phyloP scores from a whole-genome alignment of 2,797 vertebrate species.

The Acanthurus lineatus region DNA sequence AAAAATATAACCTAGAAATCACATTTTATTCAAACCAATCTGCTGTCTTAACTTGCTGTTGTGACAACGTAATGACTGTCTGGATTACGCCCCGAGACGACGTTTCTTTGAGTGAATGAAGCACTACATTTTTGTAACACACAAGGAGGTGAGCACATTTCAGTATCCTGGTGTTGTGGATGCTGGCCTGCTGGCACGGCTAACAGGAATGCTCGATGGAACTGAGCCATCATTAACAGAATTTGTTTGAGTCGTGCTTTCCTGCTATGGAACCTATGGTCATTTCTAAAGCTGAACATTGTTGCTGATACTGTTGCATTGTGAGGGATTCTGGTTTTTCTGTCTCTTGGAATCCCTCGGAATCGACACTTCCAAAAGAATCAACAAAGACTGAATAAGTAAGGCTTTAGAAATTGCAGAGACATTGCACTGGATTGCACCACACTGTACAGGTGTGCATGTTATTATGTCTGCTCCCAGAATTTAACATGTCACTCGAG shows the following conservation, averaged over 20 bases:
- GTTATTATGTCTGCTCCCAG: not conserved
- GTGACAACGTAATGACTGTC: no score
- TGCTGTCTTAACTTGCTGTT: no score
- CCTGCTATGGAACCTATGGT: not conserved
- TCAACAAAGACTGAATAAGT: slow-evolving; percentile 11
- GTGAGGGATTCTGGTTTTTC: not conserved
- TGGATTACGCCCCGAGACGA: no score
- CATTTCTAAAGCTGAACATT: slow-evolving; percentile 7
- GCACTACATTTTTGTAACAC: no score
- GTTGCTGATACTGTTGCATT: slow-evolving; percentile 26
- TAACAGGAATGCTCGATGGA: not conserved
- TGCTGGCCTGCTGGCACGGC: not conserved
- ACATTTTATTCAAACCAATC: no score
- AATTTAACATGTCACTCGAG: not conserved
- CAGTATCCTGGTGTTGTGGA: not conserved
- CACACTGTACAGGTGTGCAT: not conserved
- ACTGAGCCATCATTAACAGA: not conserved
- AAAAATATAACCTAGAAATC: no score
- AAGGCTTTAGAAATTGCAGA: slow-evolving; percentile 23
- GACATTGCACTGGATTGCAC: not conserved
- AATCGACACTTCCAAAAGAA: slow-evolving; percentile 22
- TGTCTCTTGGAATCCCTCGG: not conserved
- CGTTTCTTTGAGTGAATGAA: no score
- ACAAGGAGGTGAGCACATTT: no score
- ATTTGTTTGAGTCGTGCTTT: not conserved